A percentile compares a stretch with the other conserved stretches of the same genome.
Evolutionary conservation across 2,888 invertebrate species (phyloP).

Genomic region (Scaptomyza caliginosa): DNA sequence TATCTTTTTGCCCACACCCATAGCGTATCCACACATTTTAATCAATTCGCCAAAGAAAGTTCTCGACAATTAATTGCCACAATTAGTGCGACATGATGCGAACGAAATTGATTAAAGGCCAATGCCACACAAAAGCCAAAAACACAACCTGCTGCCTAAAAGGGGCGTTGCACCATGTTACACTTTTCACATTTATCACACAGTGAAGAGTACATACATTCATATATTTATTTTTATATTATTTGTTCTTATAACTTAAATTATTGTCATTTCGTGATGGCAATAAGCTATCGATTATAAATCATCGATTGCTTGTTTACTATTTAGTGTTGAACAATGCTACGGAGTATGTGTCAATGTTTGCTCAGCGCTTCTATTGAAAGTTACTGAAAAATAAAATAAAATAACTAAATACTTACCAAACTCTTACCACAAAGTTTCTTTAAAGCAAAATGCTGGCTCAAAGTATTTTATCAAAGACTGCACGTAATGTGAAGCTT

Average conservation of each 20-base stretch:
- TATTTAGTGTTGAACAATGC: slow-evolving; percentile 3
- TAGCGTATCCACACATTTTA: slow-evolving; percentile 28
- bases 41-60: slow-evolving; percentile 42
- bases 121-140: slow-evolving; percentile 7
- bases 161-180: slow-evolving; percentile 28
- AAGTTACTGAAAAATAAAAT: not conserved
- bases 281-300: no score
- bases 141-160: slow-evolving; percentile 17
- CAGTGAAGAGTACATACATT: no score
- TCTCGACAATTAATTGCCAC: slow-evolving; percentile 69
- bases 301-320: not conserved
- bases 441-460: slow-evolving; percentile 25
- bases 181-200: slow-evolving; percentile 29
- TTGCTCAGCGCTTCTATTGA: not conserved
- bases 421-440: not conserved
- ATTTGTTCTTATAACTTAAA: no score
- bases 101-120: slow-evolving; percentile 67
- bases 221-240: no score
- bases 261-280: no score
- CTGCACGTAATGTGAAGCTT: not conserved
- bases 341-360: not conserved
- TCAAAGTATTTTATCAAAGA: not conserved
- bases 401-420: not conserved
- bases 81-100: slow-evolving; percentile 73
- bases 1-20: slow-evolving; percentile 21